These are phyloP conservation scores for Burhinus bistriatus DNA, from an alignment of 2,113 vertebrate species.

Conservation along the genomic window DNA sequence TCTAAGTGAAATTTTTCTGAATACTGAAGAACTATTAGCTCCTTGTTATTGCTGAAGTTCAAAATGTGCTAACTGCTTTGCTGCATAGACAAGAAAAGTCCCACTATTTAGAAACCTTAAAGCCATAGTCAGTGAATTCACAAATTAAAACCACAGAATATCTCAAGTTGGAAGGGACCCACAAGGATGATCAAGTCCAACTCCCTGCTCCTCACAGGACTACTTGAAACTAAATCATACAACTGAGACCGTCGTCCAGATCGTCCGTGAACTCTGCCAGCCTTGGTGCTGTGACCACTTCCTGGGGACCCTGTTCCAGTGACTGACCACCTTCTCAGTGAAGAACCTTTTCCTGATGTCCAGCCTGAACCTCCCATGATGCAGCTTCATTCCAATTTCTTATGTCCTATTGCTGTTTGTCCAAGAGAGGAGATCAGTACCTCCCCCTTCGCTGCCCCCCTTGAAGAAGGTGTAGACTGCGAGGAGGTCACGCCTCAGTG, in stretches of 20 bases:
- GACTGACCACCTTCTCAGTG: too few species aligned
- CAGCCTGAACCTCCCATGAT: neutral
- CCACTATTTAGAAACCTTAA: neutral
- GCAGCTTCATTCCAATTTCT: neutral
- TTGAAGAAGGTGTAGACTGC: fast-evolving
- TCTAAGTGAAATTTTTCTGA: neutral
- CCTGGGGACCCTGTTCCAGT: neutral
- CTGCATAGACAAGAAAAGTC: neutral
- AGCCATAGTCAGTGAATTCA: neutral
- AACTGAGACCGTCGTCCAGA: fast-evolving
- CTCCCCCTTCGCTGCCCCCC: fast-evolving
- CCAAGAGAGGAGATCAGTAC: neutral
- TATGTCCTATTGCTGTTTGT: fast-evolving
- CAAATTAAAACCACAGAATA: too few species aligned
- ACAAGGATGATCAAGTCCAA: neutral
- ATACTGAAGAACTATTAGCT: fast-evolving
- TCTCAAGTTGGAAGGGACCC: fast-evolving
- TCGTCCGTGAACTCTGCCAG: too few species aligned
- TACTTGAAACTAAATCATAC: neutral
- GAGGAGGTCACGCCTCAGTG: neutral
- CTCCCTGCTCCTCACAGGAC: neutral
- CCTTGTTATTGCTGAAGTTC: neutral
- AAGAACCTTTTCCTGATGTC: neutral
- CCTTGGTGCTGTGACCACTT: neutral
- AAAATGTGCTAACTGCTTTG: neutral